Conservation (phyloP, 2,797 vertebrate genomes). For the Cyclura pinguis region DNA sequence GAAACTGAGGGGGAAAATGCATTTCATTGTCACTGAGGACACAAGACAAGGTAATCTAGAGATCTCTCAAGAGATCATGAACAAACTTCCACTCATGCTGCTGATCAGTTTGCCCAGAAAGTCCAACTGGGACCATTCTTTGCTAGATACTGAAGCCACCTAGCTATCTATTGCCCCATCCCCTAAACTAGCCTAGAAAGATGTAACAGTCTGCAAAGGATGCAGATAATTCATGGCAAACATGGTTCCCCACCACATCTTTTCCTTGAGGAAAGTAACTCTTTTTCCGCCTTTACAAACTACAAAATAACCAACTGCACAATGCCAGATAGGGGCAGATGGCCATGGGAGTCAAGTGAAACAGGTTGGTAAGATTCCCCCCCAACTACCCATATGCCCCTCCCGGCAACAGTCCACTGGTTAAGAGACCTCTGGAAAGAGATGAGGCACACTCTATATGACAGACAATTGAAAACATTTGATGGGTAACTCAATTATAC, state of each 20-base stretch:
- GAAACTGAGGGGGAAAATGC: too few species aligned
- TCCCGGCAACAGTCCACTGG: neutral
- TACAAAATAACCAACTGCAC: too few species aligned
- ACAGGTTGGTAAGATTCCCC: too few species aligned
- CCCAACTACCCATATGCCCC: too few species aligned
- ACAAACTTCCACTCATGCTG: neutral
- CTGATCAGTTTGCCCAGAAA: neutral
- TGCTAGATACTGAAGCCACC: too few species aligned
- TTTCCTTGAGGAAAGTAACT: too few species aligned
- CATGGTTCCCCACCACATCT: neutral
- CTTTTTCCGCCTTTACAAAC: neutral
- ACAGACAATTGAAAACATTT: neutral
- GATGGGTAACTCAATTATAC: slow-evolving; percentile 64
- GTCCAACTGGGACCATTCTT: too few species aligned
- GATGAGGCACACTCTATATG: neutral
- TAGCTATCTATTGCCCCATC: too few species aligned
- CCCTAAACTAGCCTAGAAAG: too few species aligned
- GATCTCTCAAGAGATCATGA: neutral
- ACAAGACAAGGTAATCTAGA: neutral
- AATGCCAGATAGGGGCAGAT: neutral
- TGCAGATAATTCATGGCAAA: neutral
- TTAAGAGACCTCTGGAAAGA: neutral
- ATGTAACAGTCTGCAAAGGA: neutral
- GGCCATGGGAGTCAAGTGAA: neutral
- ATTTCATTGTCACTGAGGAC: too few species aligned